Conservation (phyloP, 2,888 invertebrate genomes). For the Pegoplata infirma region DNA sequence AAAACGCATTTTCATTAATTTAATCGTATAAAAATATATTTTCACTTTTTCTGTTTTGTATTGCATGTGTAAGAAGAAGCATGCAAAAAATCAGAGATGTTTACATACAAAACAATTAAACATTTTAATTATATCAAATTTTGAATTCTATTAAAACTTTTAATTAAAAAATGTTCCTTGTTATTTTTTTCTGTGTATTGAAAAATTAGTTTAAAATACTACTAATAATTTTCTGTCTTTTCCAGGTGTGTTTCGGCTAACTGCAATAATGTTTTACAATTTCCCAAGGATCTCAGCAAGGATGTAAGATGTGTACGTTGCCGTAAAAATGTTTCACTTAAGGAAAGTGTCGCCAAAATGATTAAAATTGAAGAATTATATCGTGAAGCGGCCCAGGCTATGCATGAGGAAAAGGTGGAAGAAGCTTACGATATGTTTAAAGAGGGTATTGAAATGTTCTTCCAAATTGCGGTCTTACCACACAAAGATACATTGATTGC, state of each 20-base stretch:
- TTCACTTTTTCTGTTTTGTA: too few relatives aligned
- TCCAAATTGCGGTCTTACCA: constrained; percentile 82
- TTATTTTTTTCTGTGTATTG: too few relatives aligned
- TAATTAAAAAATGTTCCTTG: too few relatives aligned
- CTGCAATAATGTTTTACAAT: constrained; percentile 79
- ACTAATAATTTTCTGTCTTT: constrained; percentile 15
- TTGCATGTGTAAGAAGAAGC: too few relatives aligned
- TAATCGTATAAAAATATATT: too few relatives aligned
- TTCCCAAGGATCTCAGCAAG: constrained; percentile 77
- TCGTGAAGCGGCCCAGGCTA: constrained; percentile 76
- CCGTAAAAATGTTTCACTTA: constrained; percentile 79
- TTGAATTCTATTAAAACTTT: too few relatives aligned
- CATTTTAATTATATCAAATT: too few relatives aligned
- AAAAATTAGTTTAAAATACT: too few relatives aligned
- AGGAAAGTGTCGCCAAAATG: constrained; percentile 77
- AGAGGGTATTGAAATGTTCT: constrained; percentile 81
- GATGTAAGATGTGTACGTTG: constrained; percentile 80
- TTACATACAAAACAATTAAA: too few relatives aligned
- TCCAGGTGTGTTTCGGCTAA: constrained; percentile 79
- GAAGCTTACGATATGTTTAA: constrained; percentile 81
- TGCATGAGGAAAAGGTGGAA: constrained; percentile 79
- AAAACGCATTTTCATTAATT: too few relatives aligned
- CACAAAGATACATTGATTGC: constrained; percentile 84
- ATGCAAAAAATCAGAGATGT: too few relatives aligned
- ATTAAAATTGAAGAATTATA: constrained; percentile 79